Conservation (phyloP, 2,888 invertebrate species). For the Baccha elongata region DNA sequence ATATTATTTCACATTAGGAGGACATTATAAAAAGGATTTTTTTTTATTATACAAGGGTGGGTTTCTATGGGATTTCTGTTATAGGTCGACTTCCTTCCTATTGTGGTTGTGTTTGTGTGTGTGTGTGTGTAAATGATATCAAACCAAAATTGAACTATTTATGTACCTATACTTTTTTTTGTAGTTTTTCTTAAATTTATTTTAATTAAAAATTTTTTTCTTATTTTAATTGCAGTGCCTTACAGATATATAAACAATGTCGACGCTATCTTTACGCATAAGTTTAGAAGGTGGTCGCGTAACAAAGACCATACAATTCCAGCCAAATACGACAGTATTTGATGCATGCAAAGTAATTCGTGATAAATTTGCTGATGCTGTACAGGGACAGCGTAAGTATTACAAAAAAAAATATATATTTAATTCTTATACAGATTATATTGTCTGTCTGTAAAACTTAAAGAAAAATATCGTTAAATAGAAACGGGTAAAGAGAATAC, state of each 20-base stretch:
- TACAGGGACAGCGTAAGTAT: constrained; percentile 93
- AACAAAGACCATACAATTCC: constrained; percentile 99
- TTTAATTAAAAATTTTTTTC: constrained; percentile 22
- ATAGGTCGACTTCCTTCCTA: constrained; percentile 3
- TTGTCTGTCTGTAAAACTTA: neutral
- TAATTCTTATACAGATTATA: neutral
- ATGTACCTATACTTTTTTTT: neutral
- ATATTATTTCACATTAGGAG: constrained; percentile 42
- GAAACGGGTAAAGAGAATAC: no score
- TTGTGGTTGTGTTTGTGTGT: neutral
- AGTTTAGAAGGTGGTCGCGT: constrained; percentile 93
- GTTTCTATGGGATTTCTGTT: constrained; percentile 37
- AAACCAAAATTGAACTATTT: constrained; percentile 19
- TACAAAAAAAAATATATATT: neutral
- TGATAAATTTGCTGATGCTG: constrained; percentile 96
- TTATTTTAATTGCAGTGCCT: constrained; percentile 78
- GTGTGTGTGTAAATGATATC: constrained; percentile 16
- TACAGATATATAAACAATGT: constrained; percentile 79
- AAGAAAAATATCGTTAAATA: no score
- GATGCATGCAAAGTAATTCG: constrained; percentile 97
- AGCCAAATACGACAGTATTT: constrained; percentile 96
- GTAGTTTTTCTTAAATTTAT: no score
- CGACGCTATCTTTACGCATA: constrained; percentile 90
- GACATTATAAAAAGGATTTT: constrained; percentile 41
- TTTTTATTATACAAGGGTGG: constrained; percentile 48